phyloP scores from a whole-genome alignment of 2,888 invertebrate species.

The Epistrophe eligans region DNA sequence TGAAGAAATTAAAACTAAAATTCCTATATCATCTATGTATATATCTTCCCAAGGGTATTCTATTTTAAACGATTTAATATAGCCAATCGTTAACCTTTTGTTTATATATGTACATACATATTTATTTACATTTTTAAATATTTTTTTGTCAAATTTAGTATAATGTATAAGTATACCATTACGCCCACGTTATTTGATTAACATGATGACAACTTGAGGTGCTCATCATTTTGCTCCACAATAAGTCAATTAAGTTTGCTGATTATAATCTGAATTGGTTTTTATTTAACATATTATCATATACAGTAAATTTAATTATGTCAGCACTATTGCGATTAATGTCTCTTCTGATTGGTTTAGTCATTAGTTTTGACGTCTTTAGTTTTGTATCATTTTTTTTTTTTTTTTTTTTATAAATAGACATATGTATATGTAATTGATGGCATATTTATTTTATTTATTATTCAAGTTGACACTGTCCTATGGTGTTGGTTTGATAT shows the following conservation, averaged over 20 bases:
- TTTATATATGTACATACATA: too few species aligned
- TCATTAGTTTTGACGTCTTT: conserved; percentile 52
- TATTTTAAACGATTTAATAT: neutral
- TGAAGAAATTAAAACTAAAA: too few species aligned
- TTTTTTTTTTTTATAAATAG: conserved; percentile 29
- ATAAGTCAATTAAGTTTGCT: conserved; percentile 46
- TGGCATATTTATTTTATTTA: conserved; percentile 52
- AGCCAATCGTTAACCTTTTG: conserved; percentile 1
- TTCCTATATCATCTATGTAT: too few species aligned
- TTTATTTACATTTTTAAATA: neutral
- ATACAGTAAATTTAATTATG: conserved; percentile 28
- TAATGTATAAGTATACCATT: conserved; percentile 79
- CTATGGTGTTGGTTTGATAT: conserved; percentile 2
- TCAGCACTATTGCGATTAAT: conserved; percentile 57
- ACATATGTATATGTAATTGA: conserved; percentile 34
- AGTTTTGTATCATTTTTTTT: conserved; percentile 30
- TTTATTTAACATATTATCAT: conserved; percentile 27
- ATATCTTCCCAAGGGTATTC: neutral
- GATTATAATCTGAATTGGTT: conserved; percentile 56
- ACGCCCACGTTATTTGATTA: conserved; percentile 78
- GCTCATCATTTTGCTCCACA: conserved; percentile 65
- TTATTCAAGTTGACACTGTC: conserved; percentile 45
- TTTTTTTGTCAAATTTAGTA: conserved; percentile 79
- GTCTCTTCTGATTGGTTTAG: conserved; percentile 56
- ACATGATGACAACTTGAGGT: conserved; percentile 52